Evolutionary conservation across 2,113 vertebrate genomes (phyloP), one percentile per base, ranked within the genome.

Genomic region (Channa argus): DNA sequence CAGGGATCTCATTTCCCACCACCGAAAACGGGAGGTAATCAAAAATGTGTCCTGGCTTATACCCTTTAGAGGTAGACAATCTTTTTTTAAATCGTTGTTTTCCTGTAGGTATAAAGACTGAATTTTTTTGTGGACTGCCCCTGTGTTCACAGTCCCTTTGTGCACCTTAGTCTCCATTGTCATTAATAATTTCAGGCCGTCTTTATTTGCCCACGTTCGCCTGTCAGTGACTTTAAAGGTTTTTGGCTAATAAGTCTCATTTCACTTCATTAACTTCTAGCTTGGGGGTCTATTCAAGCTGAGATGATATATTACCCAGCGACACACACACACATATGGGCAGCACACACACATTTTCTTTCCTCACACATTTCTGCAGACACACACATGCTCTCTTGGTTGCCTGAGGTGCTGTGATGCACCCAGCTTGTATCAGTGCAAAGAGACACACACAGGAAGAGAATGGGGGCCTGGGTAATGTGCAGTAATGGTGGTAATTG

Each of bases 201-300:
- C 83, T 88, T 81, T 79, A 83, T 89, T 81, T 82, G 73, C 74
- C 50, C 44, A 56, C 69, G 34, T 88, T 90, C 56, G 71, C 91
- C 89, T 94, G 91, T 93, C 92, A 92, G 68, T 91, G 84, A 91
- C 86, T 91, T 91, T 92, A 91, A 93, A 89, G 89, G 71, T 84
- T 90, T 92, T 92, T 84, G 82, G 83, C 92, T 94, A 94, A 95
- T 94, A 93, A 93, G 88, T 91, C 91, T 94, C 88, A 94, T 94
- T 94, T 94, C 88, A 92, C 90, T 92, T 94, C 93, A 95, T 94
- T 95, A 94, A 93, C 92, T 91, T 82, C 87, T 93, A 87, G 88
- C 87, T 91, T 88, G 84, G 91, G 92, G 93, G 88, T 91, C 89
- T 85, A 81, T 92, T 93, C 91, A 85, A 82, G 89, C 91, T 74